Base-by-base conservation (phyloP, 2,888 invertebrate genomes). In the Escarpia spicata region DNA sequence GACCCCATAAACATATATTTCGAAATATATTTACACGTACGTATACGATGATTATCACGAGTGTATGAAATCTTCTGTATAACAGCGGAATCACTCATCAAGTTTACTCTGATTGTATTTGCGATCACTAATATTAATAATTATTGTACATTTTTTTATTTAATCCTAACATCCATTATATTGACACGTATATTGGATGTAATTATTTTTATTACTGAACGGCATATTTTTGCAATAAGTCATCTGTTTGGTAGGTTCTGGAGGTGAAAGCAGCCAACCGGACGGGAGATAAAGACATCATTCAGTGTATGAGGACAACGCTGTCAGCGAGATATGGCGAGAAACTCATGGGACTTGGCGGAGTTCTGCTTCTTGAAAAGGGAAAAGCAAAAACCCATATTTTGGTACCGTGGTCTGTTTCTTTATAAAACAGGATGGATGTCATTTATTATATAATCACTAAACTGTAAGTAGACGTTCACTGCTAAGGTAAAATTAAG, bases 361-460 rank as follows among this genome's bases (percentile, higher is more conserved):
- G 99, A 92, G 97, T 98, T 90, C 99, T 99, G 97, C 95, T 98
- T 92, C 96, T 99, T 92, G 98, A 98, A 95, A 97, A 97, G 94
- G 99, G 99, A 1, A 97, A 97, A 96, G 98, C 98, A 0, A 98
- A 98, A 96, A 98, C 98, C 96, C 99, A 99, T 97, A 98, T 99
- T 94, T 99, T 99, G 99, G 97, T 97, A 93, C 15, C 15, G 15
- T 52, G 52, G 52, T 52, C 6, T 75, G 75, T 19, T 75, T 6
- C 6, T 75, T 9, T 2, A 12, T 9, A 52, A 52, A 37, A 37
- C 37, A 37, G 37, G 37, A 37, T 37, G 37, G 0, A 37, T 37
- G 1, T 37, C 37, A 37, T 37, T 37, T 37, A 37, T 37, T 37
- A 37, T 37, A 37, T 37, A 37, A 37, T 37, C 37, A 37, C 37